A percentile compares a stretch with the other conserved stretches of the same genome.
phyloP scores from a whole-genome alignment of 2,888 invertebrate species.

The Drosophila gaucha region DNA sequence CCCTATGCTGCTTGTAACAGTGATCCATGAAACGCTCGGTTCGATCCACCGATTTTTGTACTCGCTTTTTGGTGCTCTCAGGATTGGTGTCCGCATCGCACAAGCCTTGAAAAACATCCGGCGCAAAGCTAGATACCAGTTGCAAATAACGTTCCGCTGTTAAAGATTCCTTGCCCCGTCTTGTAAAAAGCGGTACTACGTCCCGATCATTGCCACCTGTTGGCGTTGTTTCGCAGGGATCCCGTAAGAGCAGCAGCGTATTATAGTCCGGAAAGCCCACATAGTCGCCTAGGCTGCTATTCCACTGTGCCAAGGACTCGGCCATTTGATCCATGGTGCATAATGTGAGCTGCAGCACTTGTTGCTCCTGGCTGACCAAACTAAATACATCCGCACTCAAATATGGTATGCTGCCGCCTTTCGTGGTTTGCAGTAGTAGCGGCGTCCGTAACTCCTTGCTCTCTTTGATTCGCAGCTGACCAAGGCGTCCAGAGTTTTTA shows the following conservation, averaged over 20 bases:
- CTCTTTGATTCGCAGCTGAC: constrained; percentile 85
- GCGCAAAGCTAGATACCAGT: constrained; percentile 90
- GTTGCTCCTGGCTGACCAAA: constrained; percentile 86
- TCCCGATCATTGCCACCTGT: constrained; percentile 90
- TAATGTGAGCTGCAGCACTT: constrained; percentile 90
- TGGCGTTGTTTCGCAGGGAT: constrained; percentile 89
- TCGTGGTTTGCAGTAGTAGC: constrained; percentile 89
- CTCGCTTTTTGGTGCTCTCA: constrained; percentile 89
- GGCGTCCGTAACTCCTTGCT: constrained; percentile 89
- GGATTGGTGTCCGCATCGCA: constrained; percentile 88
- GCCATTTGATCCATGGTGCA: constrained; percentile 88
- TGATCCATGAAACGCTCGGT: constrained; percentile 88
- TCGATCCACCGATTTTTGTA: constrained; percentile 89
- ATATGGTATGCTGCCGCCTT: constrained; percentile 93
- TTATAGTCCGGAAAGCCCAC: constrained; percentile 87
- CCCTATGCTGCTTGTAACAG: constrained; percentile 88
- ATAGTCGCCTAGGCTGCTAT: constrained; percentile 89
- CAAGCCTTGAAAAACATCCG: constrained; percentile 92
- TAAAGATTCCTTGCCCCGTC: constrained; percentile 90
- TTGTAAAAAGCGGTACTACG: constrained; percentile 91
- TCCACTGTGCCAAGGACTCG: constrained; percentile 88
- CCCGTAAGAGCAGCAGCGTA: constrained; percentile 85
- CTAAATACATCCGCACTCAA: constrained; percentile 90
- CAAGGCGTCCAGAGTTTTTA: constrained; percentile 88
- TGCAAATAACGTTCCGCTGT: constrained; percentile 90